Base-by-base conservation (phyloP, 2,888 invertebrate genomes). In the Rhopalosiphum nymphaeae region DNA sequence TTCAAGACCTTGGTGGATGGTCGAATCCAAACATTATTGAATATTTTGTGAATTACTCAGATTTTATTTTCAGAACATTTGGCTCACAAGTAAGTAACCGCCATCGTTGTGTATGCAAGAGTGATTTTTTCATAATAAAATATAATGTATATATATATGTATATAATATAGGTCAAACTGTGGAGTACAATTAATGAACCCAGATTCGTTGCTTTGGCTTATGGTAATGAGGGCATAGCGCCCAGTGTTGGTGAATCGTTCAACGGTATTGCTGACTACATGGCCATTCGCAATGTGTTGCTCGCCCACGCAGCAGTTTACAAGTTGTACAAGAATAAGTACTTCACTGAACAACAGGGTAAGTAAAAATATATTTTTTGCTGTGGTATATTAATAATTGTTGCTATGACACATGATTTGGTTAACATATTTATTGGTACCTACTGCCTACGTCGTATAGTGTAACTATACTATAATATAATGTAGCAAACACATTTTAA, bases 261-360 rank as follows among this genome's bases (percentile, higher is more conserved):
- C 89, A 97, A 97, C 5, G 97, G 97, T 11, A 95, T 96, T n/a
- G 97, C 96, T 0, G 97, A 97, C 91, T 98, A 98, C 95, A 95
- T 96, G 92, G 97, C 97, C 95, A 96, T 96, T 0, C 97, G 97
- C 95, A 97, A 97, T 95, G 96, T 97, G 93, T 95, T 98, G 46
- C 96, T 97, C 94, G 97, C 97, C 0, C 98, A 98, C 95, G 97
- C 97, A 1, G 96, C 96, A 91, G 97, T 96, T 2, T 98, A 97
- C 95, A 96, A 96, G 91, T 95, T 97, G 78, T 97, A 97, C 95
- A 96, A 97, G 93, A 96, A 96, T 25, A 56, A 11, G 21, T 78
- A 78, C 78, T 78, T 78, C 21, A 7, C 7, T 21, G 78, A 78
- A 78, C 78, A 78, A 21, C 36, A 78, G 36, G 78, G 78, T 78